A percentile compares a stretch with the other conserved stretches of the same genome.
These are phyloP conservation scores for Microtus richardsoni DNA, from an alignment of 2,113 vertebrate genomes.

Conservation along the genomic window DNA sequence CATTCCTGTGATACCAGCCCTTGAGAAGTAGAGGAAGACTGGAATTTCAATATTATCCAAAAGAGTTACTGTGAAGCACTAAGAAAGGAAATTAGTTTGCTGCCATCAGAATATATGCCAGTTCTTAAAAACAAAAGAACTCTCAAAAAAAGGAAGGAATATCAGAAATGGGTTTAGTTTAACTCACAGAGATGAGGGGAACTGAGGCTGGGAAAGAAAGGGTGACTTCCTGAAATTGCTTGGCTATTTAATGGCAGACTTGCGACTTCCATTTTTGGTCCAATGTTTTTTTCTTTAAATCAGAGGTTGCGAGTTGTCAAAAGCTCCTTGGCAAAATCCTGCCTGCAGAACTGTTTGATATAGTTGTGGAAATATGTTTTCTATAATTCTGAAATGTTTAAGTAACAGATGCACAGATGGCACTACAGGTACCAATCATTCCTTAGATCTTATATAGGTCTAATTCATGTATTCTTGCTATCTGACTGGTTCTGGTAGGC, in stretches of 20 bases:
- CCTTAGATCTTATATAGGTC: not conserved
- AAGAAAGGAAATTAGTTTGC: conserved; percentile 46
- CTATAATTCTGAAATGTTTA: conserved; percentile 38
- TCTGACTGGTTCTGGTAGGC: conserved; percentile 22
- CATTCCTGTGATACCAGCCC: not conserved
- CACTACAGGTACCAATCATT: not conserved
- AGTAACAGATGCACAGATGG: not conserved
- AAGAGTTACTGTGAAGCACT: not conserved
- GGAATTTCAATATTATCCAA: not conserved
- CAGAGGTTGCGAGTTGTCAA: not conserved
- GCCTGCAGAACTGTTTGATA: not conserved
- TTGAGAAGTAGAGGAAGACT: not conserved
- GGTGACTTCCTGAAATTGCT: not conserved
- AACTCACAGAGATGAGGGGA: not conserved
- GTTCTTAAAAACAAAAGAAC: conserved; percentile 57
- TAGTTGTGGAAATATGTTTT: not conserved
- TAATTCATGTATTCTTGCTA: conserved; percentile 3
- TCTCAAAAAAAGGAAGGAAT: not conserved
- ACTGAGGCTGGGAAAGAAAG: not conserved
- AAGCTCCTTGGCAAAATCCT: conserved; percentile 29
- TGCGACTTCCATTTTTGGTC: not conserved
- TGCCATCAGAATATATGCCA: not conserved
- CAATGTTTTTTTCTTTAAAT: conserved; percentile 24
- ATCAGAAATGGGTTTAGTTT: conserved; percentile 3
- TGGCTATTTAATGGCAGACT: conserved; percentile 18